A percentile compares a stretch with the other conserved stretches of the same genome.
Evolutionary conservation across 2,888 invertebrate genomes (phyloP).

Genomic region (Xylota sylvarum): DNA sequence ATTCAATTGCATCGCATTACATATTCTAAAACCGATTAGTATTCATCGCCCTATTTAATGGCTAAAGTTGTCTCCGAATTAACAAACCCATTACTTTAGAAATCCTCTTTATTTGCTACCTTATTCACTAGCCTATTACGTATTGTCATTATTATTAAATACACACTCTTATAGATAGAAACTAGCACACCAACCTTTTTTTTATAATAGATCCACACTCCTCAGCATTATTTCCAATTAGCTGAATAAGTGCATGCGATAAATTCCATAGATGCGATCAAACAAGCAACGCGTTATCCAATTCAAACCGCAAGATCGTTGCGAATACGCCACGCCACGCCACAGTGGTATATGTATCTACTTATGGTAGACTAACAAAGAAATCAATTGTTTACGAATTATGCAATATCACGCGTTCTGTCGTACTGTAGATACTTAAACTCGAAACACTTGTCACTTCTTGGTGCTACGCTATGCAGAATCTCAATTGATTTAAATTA

Average conservation of each 20-base stretch:
- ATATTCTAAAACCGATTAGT: neutral
- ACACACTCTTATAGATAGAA: slow-evolving; percentile 4
- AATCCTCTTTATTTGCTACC: neutral
- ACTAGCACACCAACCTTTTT: slow-evolving; percentile 40
- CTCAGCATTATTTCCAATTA: slow-evolving; percentile 60
- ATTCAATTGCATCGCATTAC: neutral
- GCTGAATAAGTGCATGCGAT: slow-evolving; percentile 40
- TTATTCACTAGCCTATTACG: neutral
- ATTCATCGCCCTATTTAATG: neutral
- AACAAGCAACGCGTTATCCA: slow-evolving; percentile 45
- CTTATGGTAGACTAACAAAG: slow-evolving; percentile 12
- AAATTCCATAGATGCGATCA: slow-evolving; percentile 59
- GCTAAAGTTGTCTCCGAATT: too few species aligned
- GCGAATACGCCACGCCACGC: slow-evolving; percentile 38
- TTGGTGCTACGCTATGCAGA: neutral
- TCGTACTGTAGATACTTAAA: neutral
- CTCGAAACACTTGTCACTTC: neutral
- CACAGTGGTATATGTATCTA: slow-evolving; percentile 12
- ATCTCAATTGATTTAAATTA: slow-evolving; percentile 53
- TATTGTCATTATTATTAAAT: neutral
- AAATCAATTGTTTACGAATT: slow-evolving; percentile 48
- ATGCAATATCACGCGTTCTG: slow-evolving; percentile 39
- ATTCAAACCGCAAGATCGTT: slow-evolving; percentile 41
- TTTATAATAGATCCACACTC: slow-evolving; percentile 45
- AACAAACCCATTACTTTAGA: neutral